Evolutionary conservation across 2,113 vertebrate species (phyloP), one percentile per base, ranked within the genome.

Genomic region (Halcyon malimbica): DNA sequence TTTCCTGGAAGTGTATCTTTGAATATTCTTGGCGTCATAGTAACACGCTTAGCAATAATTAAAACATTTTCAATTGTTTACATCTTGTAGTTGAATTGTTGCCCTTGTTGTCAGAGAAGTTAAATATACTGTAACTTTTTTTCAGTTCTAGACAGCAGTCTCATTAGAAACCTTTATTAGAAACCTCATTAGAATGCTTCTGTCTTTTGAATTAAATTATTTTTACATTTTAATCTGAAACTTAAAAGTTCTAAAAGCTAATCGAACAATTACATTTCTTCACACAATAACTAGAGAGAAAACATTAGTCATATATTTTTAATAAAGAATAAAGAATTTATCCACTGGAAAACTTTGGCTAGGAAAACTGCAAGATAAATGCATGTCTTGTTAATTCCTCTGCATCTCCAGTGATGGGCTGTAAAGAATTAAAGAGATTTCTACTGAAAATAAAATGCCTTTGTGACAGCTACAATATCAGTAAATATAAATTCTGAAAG

Each of bases 1-100:
- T 92, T 94, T 96, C 90, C 62, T 95, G 83, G 16, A 91, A 65
- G 50, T 23, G 16, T 90, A 75, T 96, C 57, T 92, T 94, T 84
- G 57, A 87, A 12, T 94, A 77, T 85, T 75, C 69, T 67, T 94
- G 56, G 18, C 70, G 62, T 79, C 81, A 84, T 77, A 74, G 46
- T 74, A 64, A 67, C 35, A 69, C 0, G 5, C 76, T 82, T 89
- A 80, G 37, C 35, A 89, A 85, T 85, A 65, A 89, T 56, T 23
- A 84, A 87, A 96, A 76, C 13, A 62, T 65, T 94, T 94, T 82
- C 44, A 84, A 20, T 68, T 94, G 89, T 79, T 95, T 95, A 84
- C 35, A 16, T 75, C 65, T 84, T 75, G 15, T 28, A 75, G 39
- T 50, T 75, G 50, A 89, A 74, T 64, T 57, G 35, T 69, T 92